A percentile compares a stretch with the other conserved stretches of the same genome.
Conservation (phyloP, 2,797 vertebrate species). For the Acanthopagrus latus region DNA sequence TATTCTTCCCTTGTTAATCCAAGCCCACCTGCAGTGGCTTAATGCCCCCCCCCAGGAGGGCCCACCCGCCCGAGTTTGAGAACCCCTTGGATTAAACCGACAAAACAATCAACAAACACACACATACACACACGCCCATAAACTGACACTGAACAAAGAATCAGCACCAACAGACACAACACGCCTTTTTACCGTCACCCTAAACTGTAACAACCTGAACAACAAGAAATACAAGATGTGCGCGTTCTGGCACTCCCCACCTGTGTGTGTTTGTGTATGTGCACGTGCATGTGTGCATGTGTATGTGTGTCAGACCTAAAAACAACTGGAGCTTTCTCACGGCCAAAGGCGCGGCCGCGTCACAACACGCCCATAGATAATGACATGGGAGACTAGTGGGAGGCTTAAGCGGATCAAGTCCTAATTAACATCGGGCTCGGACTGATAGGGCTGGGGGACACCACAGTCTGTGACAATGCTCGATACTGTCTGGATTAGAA, state of each 20-base stretch:
- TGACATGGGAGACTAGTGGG: conserved; percentile 70
- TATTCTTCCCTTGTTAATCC: too few relatives aligned
- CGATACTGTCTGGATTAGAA: conserved; percentile 64
- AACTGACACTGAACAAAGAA: neutral
- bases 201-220: conserved; percentile 32
- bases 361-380: conserved; percentile 68
- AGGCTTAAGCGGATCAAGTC: conserved; percentile 82
- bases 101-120: neutral
- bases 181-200: neutral
- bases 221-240: conserved; percentile 70
- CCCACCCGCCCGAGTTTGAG: too few relatives aligned
- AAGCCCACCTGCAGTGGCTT: too few relatives aligned
- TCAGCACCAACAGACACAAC: neutral
- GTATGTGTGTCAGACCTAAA: conserved; percentile 13
- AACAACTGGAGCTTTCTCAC: conserved; percentile 59
- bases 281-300: neutral
- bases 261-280: neutral
- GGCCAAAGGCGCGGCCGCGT: conserved; percentile 16
- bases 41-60: too few relatives aligned
- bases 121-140: neutral
- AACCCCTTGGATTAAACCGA: neutral
- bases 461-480: conserved; percentile 49
- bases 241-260: conserved; percentile 27
- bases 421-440: conserved; percentile 78
- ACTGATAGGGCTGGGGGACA: conserved; percentile 65